These are phyloP conservation scores for Bergia puertoricense DNA, from an alignment of 92 coral and sea anemone species.

Conservation along the genomic window DNA sequence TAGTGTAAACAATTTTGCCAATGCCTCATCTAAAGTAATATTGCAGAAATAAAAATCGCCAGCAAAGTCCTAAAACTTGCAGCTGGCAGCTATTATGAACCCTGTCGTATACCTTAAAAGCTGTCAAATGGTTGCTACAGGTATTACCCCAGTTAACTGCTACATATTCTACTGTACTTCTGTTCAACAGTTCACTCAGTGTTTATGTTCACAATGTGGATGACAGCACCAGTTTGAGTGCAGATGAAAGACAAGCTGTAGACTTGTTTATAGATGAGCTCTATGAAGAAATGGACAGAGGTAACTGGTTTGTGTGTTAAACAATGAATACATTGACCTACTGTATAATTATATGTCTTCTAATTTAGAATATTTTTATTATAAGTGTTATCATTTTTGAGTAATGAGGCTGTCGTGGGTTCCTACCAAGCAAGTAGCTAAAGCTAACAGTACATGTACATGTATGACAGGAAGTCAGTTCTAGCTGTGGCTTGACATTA, in stretches of 20 bases:
- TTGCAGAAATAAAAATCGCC: no score
- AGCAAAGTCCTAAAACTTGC: no score
- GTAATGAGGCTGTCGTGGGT: no score
- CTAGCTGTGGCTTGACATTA: no score
- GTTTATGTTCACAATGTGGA: constrained; percentile 76
- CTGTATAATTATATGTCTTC: not conserved
- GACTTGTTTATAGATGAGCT: constrained; percentile 80
- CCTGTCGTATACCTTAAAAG: not conserved
- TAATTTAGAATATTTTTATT: not conserved
- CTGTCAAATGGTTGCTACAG: not conserved
- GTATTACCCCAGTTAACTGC: not conserved
- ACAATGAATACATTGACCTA: no score
- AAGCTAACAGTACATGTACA: no score
- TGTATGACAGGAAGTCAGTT: no score
- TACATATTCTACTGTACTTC: not conserved
- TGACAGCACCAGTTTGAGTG: constrained; percentile 49
- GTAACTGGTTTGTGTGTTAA: constrained; percentile 17
- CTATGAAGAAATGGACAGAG: constrained; percentile 82
- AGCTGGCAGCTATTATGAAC: no score
- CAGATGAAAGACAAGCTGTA: constrained; percentile 73
- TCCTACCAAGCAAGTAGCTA: no score
- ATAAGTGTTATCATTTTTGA: no score
- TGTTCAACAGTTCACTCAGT: constrained; percentile 67
- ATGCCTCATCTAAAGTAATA: no score
- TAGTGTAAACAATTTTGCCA: no score